Evolutionary conservation across 2,797 vertebrate genomes (phyloP), one percentile per base, ranked within the genome.

Genomic region (Sebastes variabilis): DNA sequence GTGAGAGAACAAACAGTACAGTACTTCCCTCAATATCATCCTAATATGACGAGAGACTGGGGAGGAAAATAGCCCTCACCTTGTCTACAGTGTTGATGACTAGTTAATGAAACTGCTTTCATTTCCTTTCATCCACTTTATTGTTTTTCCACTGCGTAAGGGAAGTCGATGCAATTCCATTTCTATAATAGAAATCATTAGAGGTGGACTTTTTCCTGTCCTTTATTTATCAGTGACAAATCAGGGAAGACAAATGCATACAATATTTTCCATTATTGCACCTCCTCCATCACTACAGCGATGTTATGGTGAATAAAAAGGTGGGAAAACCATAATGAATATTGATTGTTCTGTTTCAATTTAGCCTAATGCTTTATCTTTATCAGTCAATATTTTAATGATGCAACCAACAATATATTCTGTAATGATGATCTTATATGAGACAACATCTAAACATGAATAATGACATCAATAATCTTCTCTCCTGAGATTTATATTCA

Each of bases 71-170:
- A 69, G 74, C 69, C 58, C 22, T 62, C 4, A 25, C 54, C 10
- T 72, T 24, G 36, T 76, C 64, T 65, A n/a, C 73, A 67, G 56
- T 79, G 75, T 72, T 86, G 68, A 88, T 87, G 76, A 52, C 85
- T 71, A 46, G 49, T 84, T 83, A 75, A 88, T 89, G 77, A 85
- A 87, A 83, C 71, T n/a, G 64, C 60, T 84, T 90, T 88, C 75
- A 90, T 92, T 89, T 91, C 82, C 80, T 85, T 66, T 81, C 72
- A 75, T 66, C 8, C 74, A 38, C 13, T 80, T 87, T 67, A 82
- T 88, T 78, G 68, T 86, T 83, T 72, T 80, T 87, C 55, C 70
- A 46, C n/a, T 55, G 62, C n/a, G 66, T 77, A 74, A 54, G 4
- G 58, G 22, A 83, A 75, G 52, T 62, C 6, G 42, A 49, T 11